A percentile compares a stretch with the other conserved stretches of the same genome.
Evolutionary conservation across 2,113 vertebrate genomes (phyloP).

Genomic region (Tetrax tetrax): DNA sequence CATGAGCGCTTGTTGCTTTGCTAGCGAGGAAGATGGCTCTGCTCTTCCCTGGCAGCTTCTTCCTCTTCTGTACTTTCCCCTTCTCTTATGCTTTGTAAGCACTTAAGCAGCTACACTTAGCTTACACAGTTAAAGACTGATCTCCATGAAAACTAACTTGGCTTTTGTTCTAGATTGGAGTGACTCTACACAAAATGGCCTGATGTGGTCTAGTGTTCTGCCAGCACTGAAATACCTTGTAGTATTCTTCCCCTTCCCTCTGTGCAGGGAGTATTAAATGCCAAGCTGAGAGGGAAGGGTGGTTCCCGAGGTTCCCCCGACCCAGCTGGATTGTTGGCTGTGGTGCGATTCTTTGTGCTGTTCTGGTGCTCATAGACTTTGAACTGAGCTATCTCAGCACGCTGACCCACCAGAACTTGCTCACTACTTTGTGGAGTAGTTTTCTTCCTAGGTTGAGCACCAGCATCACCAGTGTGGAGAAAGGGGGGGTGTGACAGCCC

Average conservation of each 20-base stretch:
- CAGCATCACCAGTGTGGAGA: fast-evolving
- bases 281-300: not conserved
- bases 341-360: not conserved
- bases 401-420: not conserved
- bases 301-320: not conserved
- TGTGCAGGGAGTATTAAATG: not conserved
- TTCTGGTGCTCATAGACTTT: not conserved
- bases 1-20: not conserved
- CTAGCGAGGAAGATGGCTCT: not conserved
- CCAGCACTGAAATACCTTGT: not conserved
- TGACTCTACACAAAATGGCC: not conserved
- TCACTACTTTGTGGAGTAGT: not conserved
- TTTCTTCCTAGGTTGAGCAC: not conserved
- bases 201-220: not conserved
- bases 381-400: not conserved
- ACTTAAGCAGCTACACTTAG: not conserved
- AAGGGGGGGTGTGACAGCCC: not conserved
- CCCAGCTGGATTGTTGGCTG: not conserved
- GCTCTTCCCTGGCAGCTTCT: not conserved
- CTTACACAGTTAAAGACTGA: not conserved
- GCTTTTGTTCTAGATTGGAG: not conserved
- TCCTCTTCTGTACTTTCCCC: not conserved
- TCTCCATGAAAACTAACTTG: not conserved
- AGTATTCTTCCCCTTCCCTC: not conserved
- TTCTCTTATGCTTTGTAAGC: not conserved